These are phyloP conservation scores for Eupithecia subfuscata DNA, from an alignment of 2,888 invertebrate species.

Conservation along the genomic window DNA sequence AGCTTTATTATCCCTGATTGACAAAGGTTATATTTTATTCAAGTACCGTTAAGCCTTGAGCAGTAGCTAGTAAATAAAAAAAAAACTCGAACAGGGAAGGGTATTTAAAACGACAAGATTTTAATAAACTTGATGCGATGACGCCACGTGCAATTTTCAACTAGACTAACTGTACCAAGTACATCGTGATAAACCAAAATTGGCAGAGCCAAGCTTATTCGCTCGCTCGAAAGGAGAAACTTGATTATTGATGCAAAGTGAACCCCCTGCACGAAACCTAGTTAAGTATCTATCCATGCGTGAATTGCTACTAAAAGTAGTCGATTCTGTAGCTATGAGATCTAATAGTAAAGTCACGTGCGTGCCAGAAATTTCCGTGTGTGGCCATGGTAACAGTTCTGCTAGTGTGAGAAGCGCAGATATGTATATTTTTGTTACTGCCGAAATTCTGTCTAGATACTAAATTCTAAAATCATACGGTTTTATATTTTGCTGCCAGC, in stretches of 20 bases:
- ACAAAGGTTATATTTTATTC: neutral
- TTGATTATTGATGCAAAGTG: constrained; percentile 10
- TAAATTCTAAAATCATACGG: no score
- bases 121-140: neutral
- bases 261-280: neutral
- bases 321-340: neutral
- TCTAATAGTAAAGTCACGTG: neutral
- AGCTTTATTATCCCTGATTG: no score
- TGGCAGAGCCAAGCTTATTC: neutral
- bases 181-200: neutral
- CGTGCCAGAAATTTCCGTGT: neutral
- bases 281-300: constrained; percentile 1
- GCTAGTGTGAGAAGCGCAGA: neutral
- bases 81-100: neutral
- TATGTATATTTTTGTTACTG: no score
- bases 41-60: neutral
- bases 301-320: neutral
- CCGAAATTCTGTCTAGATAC: no score
- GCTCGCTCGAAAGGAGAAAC: neutral
- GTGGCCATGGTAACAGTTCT: neutral
- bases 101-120: neutral
- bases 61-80: neutral
- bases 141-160: neutral
- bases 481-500: no score
- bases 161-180: neutral